Evolutionary conservation across 2,797 vertebrate genomes (phyloP).

Genomic region (Brachyrhaphis roseni): DNA sequence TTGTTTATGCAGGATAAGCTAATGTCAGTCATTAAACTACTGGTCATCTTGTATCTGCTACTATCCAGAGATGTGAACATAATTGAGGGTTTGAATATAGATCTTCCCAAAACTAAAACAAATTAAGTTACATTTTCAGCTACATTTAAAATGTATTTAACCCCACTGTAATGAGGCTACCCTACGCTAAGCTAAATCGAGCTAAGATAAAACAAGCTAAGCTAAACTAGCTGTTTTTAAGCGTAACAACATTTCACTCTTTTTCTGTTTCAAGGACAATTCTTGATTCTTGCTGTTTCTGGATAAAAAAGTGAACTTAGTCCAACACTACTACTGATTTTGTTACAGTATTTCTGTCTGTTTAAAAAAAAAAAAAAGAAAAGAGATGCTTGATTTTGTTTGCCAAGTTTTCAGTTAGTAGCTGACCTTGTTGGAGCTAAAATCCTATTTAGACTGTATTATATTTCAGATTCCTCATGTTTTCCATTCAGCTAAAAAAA

Average conservation of each 20-base stretch:
- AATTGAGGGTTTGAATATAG: too few relatives aligned
- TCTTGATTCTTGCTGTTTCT: not conserved
- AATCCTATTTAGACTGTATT: not conserved
- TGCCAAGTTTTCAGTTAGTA: not conserved
- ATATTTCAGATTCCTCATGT: not conserved
- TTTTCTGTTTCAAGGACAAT: not conserved
- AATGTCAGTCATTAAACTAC: not conserved
- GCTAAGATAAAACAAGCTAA: not conserved
- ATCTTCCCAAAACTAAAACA: not conserved
- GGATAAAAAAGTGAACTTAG: not conserved
- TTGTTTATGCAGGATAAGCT: too few relatives aligned
- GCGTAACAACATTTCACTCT: not conserved
- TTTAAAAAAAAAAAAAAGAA: not conserved
- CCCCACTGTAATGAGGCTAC: not conserved
- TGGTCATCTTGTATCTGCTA: too few relatives aligned
- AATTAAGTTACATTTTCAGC: not conserved
- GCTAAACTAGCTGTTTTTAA: not conserved
- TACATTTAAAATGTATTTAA: not conserved
- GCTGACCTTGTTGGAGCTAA: not conserved
- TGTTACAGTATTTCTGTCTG: not conserved
- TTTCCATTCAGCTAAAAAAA: not conserved
- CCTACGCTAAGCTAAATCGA: not conserved
- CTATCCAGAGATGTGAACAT: too few relatives aligned
- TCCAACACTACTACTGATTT: not conserved
- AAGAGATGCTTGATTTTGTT: not conserved